Percentiles rank a stretch among this genome's conserved stretches.
phyloP scores from a whole-genome alignment of 2,888 invertebrate genomes.

The Scrobipalpa costella region DNA sequence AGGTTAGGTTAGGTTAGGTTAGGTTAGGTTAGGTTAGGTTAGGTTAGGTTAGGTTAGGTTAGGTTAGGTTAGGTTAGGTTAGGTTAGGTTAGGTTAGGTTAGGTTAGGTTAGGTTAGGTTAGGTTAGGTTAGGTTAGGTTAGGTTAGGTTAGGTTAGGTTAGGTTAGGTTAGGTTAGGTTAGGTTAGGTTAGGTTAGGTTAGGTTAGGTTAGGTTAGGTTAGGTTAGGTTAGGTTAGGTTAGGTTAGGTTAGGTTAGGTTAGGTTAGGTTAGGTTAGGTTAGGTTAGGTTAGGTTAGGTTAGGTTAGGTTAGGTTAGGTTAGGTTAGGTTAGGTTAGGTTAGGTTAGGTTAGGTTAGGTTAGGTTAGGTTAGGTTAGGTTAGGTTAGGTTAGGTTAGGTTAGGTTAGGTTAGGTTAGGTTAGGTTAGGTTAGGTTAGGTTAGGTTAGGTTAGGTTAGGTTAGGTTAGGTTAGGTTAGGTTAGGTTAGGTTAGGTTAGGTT shows the following conservation, averaged over 20 bases:
- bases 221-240: conserved; percentile 39
- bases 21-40: conserved; percentile 32
- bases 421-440: conserved; percentile 32
- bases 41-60: conserved; percentile 32
- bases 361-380: conserved; percentile 33
- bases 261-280: conserved; percentile 41
- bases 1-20: conserved; percentile 27
- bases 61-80: conserved; percentile 34
- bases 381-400: conserved; percentile 32
- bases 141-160: conserved; percentile 31
- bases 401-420: conserved; percentile 31
- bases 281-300: conserved; percentile 20
- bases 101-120: conserved; percentile 31
- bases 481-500: no score
- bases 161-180: conserved; percentile 26
- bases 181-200: conserved; percentile 31
- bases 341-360: conserved; percentile 33
- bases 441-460: conserved; percentile 29
- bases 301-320: conserved; percentile 25
- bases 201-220: conserved; percentile 36
- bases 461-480: conserved; percentile 32
- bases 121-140: conserved; percentile 35
- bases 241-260: conserved; percentile 42
- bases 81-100: conserved; percentile 34
- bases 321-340: conserved; percentile 27